Evolutionary conservation across 2,888 invertebrate species (phyloP).

Genomic region (Alloscopus bannaensis): DNA sequence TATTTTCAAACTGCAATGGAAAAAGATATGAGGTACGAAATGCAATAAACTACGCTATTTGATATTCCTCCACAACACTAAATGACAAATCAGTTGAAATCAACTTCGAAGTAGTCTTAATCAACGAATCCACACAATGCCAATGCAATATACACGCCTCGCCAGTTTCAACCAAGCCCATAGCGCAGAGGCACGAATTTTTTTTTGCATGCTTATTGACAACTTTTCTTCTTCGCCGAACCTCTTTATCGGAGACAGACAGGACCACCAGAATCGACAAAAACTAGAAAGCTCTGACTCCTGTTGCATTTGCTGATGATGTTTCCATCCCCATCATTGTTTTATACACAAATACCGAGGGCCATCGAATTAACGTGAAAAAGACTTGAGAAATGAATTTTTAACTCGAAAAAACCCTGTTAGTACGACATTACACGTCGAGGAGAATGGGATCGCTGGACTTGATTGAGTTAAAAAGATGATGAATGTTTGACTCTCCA

Average conservation of each 20-base stretch:
- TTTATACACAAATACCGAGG: neutral
- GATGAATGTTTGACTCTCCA: conserved; percentile 19
- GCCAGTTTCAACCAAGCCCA: too few relatives aligned
- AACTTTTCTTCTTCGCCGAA: neutral
- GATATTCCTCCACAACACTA: conserved; percentile 9
- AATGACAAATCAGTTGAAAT: conserved; percentile 30
- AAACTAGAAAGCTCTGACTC: neutral
- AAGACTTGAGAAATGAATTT: neutral
- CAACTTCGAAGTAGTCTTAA: conserved; percentile 8
- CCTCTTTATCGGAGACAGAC: conserved; percentile 1
- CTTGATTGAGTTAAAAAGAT: conserved; percentile 36
- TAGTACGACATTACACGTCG: neutral
- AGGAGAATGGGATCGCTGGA: conserved; percentile 20
- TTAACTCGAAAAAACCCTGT: conserved; percentile 18
- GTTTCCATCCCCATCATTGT: too few relatives aligned
- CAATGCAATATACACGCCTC: too few relatives aligned
- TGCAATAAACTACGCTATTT: neutral
- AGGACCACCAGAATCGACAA: conserved; percentile 8
- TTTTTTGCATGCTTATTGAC: conserved; percentile 7
- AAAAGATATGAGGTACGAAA: neutral
- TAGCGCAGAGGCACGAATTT: too few relatives aligned
- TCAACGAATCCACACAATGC: too few relatives aligned
- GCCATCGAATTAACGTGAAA: neutral
- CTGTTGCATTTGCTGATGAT: conserved; percentile 45
- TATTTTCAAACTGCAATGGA: neutral